Percentiles rank a stretch among this genome's conserved stretches.
Evolutionary conservation across 2,113 vertebrate species (phyloP).

Genomic region (Pimephales promelas): DNA sequence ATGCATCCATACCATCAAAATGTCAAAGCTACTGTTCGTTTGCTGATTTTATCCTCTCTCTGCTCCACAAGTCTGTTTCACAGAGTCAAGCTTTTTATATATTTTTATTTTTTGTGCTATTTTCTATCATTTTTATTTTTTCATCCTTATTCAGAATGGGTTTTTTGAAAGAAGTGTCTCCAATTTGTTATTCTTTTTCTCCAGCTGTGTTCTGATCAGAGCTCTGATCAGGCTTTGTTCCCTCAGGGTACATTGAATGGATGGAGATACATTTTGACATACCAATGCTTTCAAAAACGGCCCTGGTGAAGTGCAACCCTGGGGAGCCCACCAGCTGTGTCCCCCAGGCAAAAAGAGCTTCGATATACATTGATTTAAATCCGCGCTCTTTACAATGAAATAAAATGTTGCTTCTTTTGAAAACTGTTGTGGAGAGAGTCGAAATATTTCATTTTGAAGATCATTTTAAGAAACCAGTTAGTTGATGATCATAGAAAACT

Average conservation of each 20-base stretch:
- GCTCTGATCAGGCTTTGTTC: constrained; percentile 33
- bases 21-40: constrained; percentile 45
- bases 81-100: not conserved
- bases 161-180: not conserved
- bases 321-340: constrained; percentile 10
- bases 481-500: not conserved
- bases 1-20: constrained; percentile 24
- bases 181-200: constrained; percentile 24
- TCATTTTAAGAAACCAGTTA: not conserved
- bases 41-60: not conserved
- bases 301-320: constrained; percentile 7
- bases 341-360: constrained; percentile 9
- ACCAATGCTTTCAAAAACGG: constrained; percentile 25
- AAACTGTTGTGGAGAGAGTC: not conserved
- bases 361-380: constrained; percentile 5
- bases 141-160: not conserved
- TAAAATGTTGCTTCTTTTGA: not conserved
- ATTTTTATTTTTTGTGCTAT: constrained; percentile 17
- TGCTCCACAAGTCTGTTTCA: constrained; percentile 4
- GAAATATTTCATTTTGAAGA: not conserved
- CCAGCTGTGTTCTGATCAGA: constrained; percentile 37
- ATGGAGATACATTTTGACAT: constrained; percentile 33
- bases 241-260: constrained; percentile 27
- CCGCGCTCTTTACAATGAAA: not conserved
- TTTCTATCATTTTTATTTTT: not conserved